Base-by-base conservation (phyloP, 2,888 invertebrate species). In the Lycophotia porphyrea region DNA sequence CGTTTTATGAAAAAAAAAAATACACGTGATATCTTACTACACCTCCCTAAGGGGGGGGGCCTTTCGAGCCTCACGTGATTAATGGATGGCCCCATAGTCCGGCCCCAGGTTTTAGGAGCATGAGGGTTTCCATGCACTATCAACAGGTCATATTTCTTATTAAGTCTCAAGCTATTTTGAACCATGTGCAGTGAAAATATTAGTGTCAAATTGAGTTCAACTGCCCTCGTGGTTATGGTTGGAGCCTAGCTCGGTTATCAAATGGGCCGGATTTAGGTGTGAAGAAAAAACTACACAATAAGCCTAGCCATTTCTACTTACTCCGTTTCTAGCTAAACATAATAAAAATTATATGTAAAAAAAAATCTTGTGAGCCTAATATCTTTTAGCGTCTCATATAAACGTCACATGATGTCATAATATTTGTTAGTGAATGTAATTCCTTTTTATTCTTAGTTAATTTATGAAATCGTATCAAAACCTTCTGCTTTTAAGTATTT, bases 401-500 rank as follows among this genome's bases (percentile, higher is more conserved):
- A 68, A 76, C 75, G 61, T 68, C 73, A 60, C 31, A 69, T 55
- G 63, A 77, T 76, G 75, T 86, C 86, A 87, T 87, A 82, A 87
- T 87, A 76, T 87, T 72, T 76, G 47, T 86, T 76, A 78, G 75
- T 79, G 49, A 79, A 77, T 74, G 52, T 82, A 71, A 61, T 82
- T 80, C 61, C 69, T 72, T 80, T 73, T 74, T 75, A 74, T 69
- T 71, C 24, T 76, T 84, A 84, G 74, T 78, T 84, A 75, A 82
- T 76, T 77, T 84, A 78, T 85, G 31, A 71, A 76, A 74, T 81
- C 49, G 61, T 81, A 80, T 64, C 44, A 74, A 82, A 80, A 39
- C 4, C 52, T 71, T 82, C 58, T 80, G 74, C 74, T 87, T 81
- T 77, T 82, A 81, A 79, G 63, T 78, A 80, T 82, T 78, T 83